Conservation (phyloP, 2,113 vertebrate species). For the Gavialis gangeticus region DNA sequence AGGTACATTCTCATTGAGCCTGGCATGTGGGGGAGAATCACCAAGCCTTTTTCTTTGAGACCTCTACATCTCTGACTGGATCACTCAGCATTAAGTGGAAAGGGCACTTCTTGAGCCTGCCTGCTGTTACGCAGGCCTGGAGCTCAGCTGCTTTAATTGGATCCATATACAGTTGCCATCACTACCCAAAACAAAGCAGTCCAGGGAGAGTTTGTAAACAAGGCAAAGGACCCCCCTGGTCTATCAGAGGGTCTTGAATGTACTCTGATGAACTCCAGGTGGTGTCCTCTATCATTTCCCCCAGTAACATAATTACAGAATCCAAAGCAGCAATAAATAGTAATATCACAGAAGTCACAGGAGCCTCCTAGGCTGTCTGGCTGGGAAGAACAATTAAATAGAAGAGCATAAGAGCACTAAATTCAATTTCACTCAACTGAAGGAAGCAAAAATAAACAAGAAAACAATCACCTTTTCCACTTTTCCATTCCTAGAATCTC, state of each 20-base stretch:
- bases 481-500: neutral
- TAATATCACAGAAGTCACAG: fast-evolving
- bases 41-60: neutral
- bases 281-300: neutral
- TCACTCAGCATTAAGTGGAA: neutral
- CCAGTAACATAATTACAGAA: neutral
- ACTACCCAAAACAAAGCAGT: neutral
- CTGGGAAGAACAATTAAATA: neutral
- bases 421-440: neutral
- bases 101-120: neutral
- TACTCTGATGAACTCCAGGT: fast-evolving
- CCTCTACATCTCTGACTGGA: neutral
- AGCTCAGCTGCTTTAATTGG: neutral
- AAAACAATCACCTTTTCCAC: neutral
- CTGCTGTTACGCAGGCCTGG: neutral
- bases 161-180: neutral
- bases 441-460: neutral
- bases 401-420: neutral
- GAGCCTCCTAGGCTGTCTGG: neutral
- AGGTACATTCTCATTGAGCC: fast-evolving
- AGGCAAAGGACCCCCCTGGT: neutral
- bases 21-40: neutral
- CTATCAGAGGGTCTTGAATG: fast-evolving
- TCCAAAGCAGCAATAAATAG: fast-evolving
- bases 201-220: neutral